Evolutionary conservation across 2,797 vertebrate species (phyloP).

Genomic region (Phataginus tetradactyla): DNA sequence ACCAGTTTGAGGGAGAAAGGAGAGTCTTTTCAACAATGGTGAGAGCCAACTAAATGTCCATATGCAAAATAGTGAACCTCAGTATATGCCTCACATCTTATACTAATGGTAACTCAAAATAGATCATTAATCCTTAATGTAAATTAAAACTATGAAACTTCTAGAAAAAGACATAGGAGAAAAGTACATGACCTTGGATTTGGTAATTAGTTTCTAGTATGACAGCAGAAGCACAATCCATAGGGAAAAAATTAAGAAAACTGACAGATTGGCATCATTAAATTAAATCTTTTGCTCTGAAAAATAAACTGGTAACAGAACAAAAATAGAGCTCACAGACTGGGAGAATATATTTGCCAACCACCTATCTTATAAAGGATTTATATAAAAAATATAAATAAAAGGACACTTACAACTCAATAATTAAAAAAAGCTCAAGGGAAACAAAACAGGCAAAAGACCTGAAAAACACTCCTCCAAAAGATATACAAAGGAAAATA

Average conservation of each 20-base stretch:
- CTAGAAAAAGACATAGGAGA: not conserved
- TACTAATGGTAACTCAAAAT: not conserved
- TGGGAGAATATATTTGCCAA: not conserved
- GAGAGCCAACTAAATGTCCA: not conserved
- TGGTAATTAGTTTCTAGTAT: not conserved
- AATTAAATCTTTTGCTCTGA: not conserved
- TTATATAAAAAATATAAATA: not conserved
- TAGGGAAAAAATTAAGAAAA: not conserved
- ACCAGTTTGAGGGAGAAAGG: not conserved
- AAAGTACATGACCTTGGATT: not conserved
- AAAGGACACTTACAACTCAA: not conserved
- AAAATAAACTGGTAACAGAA: not conserved
- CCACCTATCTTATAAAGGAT: not conserved
- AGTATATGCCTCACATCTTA: not conserved
- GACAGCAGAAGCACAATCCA: not conserved
- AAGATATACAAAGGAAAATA: not conserved
- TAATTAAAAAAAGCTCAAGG: not conserved
- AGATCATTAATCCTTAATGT: not conserved
- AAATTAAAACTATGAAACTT: not conserved
- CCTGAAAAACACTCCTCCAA: not conserved
- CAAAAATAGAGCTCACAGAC: not conserved
- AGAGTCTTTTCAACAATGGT: not conserved
- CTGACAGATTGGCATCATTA: not conserved
- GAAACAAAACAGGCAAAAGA: not conserved
- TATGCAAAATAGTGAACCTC: not conserved